Evolutionary conservation across 2,113 vertebrate genomes (phyloP), one percentile per base, ranked within the genome.

Genomic region (Triplophysa tibetana): DNA sequence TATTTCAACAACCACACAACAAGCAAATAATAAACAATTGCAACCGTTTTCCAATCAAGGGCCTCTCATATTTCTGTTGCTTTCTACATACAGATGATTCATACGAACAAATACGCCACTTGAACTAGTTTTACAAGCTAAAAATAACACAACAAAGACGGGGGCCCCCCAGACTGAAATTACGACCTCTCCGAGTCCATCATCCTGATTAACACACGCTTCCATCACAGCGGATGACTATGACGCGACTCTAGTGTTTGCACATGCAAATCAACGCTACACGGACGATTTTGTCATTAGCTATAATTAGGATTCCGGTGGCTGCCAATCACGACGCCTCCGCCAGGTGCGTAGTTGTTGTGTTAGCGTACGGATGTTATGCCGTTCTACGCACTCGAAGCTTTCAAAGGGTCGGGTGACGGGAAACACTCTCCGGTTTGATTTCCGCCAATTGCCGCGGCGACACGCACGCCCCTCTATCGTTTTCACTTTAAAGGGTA

Each of bases 261-360:
- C 64, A 52, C 74, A 77, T 78, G 81, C 48, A 83, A 86, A 85
- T 82, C 48, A 75, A 79, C 68, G 45, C 72, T 74, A 56, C 58
- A 63, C 8, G 70, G 23, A 26, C 80, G 79, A 81, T 87, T 73
- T 83, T 81, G 77, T 87, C 79, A 81, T 79, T 84, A 72, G 72
- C 62, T 33, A 65, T 86, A 87, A 87, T 88, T 86, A 84, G 81
- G 52, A 75, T 85, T 79, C 67, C 64, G 73, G 85, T 60, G 58
- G 81, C 81, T 63, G 81, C 83, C 77, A 85, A 89, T 92, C 86
- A 88, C 87, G 85, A 83, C 77, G 75, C 52, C 72, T 56, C 84
- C 80, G 81, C 82, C 63, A 38, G 84, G 83, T 87, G 82, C 50
- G 12, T 61, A n/a, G 48, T 58, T 77, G 63, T 72, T 63, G 52